Evolutionary conservation across 2,888 invertebrate species (phyloP), one percentile per base, ranked within the genome.

Genomic region (Sphaerophoria taeniata): DNA sequence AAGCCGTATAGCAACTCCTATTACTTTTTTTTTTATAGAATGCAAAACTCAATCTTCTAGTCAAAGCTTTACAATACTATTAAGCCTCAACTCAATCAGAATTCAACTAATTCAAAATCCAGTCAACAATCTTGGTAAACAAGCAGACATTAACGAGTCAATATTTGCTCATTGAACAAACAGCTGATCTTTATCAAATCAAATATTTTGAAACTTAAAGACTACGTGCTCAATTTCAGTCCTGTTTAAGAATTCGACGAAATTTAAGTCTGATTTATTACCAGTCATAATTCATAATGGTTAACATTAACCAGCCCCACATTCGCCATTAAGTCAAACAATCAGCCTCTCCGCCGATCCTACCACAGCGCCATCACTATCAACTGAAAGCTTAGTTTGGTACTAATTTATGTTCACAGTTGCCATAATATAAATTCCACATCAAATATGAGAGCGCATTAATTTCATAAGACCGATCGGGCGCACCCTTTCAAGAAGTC

Each of bases 321-420:
- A 73, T 67, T 63, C 33, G 24, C 60, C 79, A 75, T 72, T 67
- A 65, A 63, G 16, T 58, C 70, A 43, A 33, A 72, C 67, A 61
- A 49, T 43, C 45, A 36, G 16, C 53, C 43, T 14, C 31, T 14
- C 5, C 43, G 7, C 12, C 36, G n/a, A 34, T 3, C 14, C 16
- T 4, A 4, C 7, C 6, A 24, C 16, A 2, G 49, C 39, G 6
- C 16, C 56, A 4, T 4, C 51, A 6, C 3, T 6, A n/a, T 16
- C 39, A 16, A 43, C 39, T 24, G 14, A 16, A 6, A 24, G 4
- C 24, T 43, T 6, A 53, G 24, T 24, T 36, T 74, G 53, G 4
- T 67, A 55, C 71, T 75, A 79, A 79, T 84, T 79, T 72, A 75
- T 79, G 75, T 63, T 80, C 43, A 51, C 49, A 79, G 60, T 76